These are phyloP conservation scores for Bostrychus sinensis DNA, from an alignment of 2,113 vertebrate species.

Conservation along the genomic window DNA sequence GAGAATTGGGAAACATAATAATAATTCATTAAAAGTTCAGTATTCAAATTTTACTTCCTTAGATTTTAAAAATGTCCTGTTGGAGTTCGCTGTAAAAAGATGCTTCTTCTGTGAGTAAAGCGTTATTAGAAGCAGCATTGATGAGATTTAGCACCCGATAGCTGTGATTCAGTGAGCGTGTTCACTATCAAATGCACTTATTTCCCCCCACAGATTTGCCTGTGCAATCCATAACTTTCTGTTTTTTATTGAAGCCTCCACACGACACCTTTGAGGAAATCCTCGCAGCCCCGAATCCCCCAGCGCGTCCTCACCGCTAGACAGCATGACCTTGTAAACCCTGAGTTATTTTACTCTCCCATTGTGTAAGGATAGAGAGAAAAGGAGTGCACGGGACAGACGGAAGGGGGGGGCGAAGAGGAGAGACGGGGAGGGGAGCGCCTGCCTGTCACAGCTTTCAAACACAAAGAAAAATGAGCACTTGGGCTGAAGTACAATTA, in stretches of 20 bases:
- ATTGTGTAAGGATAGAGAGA: constrained; percentile 66
- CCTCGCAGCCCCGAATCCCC: constrained; percentile 65
- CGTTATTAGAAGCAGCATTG: constrained; percentile 14
- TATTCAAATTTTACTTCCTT: too few species aligned
- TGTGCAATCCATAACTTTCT: constrained; percentile 65
- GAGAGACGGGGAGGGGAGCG: constrained; percentile 38
- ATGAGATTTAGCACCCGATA: constrained; percentile 42
- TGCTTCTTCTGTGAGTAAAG: constrained; percentile 6
- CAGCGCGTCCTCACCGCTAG: constrained; percentile 69
- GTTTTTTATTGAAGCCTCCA: constrained; percentile 69
- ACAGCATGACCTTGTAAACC: constrained; percentile 82
- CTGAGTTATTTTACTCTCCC: constrained; percentile 79
- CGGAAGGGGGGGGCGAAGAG: constrained; percentile 18
- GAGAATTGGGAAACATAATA: too few species aligned
- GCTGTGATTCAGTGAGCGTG: constrained; percentile 41
- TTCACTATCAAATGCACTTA: constrained; percentile 58
- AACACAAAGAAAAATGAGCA: constrained; percentile 84
- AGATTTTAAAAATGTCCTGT: too few species aligned
- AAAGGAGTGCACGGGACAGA: constrained; percentile 42
- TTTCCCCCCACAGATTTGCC: constrained; percentile 48
- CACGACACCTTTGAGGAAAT: constrained; percentile 74
- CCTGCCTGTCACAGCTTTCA: constrained; percentile 82
- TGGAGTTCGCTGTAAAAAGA: too few species aligned
- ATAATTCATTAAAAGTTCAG: too few species aligned
- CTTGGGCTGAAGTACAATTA: constrained; percentile 83